Conservation (phyloP, 2,797 vertebrate species). For the Scarus forsteni region DNA sequence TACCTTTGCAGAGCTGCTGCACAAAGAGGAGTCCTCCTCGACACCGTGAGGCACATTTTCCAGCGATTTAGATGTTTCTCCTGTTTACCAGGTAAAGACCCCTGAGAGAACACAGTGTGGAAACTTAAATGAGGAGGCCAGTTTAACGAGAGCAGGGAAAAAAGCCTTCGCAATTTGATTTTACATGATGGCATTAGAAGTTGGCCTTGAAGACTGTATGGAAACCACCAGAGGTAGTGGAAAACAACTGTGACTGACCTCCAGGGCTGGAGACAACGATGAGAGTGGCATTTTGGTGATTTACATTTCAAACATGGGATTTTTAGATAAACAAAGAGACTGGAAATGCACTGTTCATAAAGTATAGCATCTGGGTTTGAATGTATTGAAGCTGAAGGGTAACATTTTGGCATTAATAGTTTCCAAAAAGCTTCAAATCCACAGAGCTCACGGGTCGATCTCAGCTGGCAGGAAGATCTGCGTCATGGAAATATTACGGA, state of each 20-base stretch:
- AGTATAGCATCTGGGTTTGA: slow-evolving; percentile 21
- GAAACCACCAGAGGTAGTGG: slow-evolving; percentile 53
- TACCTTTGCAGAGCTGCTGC: slow-evolving; percentile 48
- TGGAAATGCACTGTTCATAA: slow-evolving; percentile 22
- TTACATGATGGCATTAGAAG: slow-evolving; percentile 51
- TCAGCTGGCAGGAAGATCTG: slow-evolving; percentile 42
- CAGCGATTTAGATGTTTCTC: slow-evolving; percentile 75
- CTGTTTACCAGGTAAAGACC: slow-evolving; percentile 79
- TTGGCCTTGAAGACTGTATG: slow-evolving; percentile 35
- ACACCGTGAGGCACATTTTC: slow-evolving; percentile 78
- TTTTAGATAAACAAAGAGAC: slow-evolving; percentile 54
- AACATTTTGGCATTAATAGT: slow-evolving; percentile 48
- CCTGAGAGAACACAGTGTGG: slow-evolving; percentile 73
- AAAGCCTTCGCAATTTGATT: slow-evolving; percentile 55
- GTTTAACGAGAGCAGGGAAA: slow-evolving; percentile 62
- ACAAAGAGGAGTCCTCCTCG: slow-evolving; percentile 43
- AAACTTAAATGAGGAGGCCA: slow-evolving; percentile 73
- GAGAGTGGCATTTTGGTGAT: slow-evolving; percentile 11
- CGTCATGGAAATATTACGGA: slow-evolving; percentile 59
- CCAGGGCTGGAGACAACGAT: slow-evolving; percentile 24
- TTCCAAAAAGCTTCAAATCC: slow-evolving; percentile 63
- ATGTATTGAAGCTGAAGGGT: slow-evolving; percentile 43
- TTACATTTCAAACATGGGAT: slow-evolving; percentile 32
- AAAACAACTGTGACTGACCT: slow-evolving; percentile 51
- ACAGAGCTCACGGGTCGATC: slow-evolving; percentile 38